Percentiles rank a stretch among this genome's conserved stretches.
phyloP scores from a whole-genome alignment of 2,113 vertebrate genomes.

The Puntigrus tetrazona region DNA sequence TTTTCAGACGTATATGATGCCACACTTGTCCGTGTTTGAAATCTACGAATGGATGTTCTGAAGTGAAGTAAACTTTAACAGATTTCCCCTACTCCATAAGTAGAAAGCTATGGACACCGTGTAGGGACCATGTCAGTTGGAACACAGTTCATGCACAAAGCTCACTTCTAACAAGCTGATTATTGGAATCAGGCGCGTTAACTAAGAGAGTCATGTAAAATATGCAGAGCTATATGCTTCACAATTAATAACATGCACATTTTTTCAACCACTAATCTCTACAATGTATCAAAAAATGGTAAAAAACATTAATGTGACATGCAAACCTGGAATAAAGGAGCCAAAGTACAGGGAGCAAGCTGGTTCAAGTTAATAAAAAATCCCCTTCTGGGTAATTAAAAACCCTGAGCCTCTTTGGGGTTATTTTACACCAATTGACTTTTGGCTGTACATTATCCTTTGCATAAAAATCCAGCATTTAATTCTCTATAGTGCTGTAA shows the following conservation, averaged over 20 bases:
- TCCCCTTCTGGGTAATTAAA: conserved; percentile 9
- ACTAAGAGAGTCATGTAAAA: too few relatives aligned
- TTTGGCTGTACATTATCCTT: conserved; percentile 33
- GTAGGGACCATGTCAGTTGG: too few relatives aligned
- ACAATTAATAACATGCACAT: not conserved
- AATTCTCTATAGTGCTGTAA: conserved; percentile 34
- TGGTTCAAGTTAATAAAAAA: not conserved
- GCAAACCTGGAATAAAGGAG: not conserved
- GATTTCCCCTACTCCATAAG: too few relatives aligned
- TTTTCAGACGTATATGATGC: too few relatives aligned
- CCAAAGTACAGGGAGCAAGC: not conserved
- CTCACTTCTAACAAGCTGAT: too few relatives aligned
- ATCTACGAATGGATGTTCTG: too few relatives aligned
- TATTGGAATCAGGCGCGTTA: too few relatives aligned
- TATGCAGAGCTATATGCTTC: too few relatives aligned
- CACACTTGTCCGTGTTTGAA: too few relatives aligned
- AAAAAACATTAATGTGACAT: not conserved
- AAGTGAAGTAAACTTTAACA: too few relatives aligned
- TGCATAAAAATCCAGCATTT: conserved; percentile 1
- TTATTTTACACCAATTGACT: conserved; percentile 34
- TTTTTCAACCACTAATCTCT: not conserved
- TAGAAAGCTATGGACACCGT: too few relatives aligned
- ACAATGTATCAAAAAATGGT: not conserved
- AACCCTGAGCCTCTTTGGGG: conserved; percentile 5
- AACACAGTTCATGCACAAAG: too few relatives aligned